Base-by-base conservation (phyloP, 2,113 vertebrate species). In the Mobula hypostoma region DNA sequence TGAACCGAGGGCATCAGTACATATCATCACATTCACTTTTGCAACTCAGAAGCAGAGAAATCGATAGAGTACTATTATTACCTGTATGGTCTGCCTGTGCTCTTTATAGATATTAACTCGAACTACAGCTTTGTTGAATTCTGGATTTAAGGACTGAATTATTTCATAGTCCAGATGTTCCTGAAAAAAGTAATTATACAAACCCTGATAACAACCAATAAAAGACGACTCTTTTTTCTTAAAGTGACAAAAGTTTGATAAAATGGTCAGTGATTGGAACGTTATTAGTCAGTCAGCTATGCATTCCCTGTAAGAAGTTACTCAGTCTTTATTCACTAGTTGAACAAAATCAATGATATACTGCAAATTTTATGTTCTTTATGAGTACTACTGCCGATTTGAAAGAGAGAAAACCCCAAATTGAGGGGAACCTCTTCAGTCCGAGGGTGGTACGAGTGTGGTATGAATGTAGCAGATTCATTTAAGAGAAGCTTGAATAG, bases 131-230 rank as follows among this genome's bases (percentile, higher is more conserved):
- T 99, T 99, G 97, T 98, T 98, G 96, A 99, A 99, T 95, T 99
- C 99, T 0, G 99, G 99, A 94, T 99, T 99, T 94, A 99, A 96
- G 56, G 99, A 99, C 96, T 99, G 99, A 95, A 99, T 98, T 36
- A 99, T 99, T 96, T 99, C 99, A 94, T 99, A 99, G 95, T 99
- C 99, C 63, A 99, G 96, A 94, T 99, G 99, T 94, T 99, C 99
- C 98, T 99, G 94, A 48, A 76, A 95, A 56, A 32, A 79, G 27
- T 77, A 6, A 77, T 27, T 29, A 1, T 5, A 83, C 11, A 88
- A 66, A 29, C n/a, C 58, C 61, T 32, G 27, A 32, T 88, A 9
- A 61, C 63, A 29, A 83, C 56, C 24, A 58, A 58, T 58, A 12
- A 27, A 88, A 32, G 36, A 17, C 5, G 63, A 1, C 17, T 17